Evolutionary conservation across 2,888 invertebrate genomes (phyloP).

Genomic region (Meiosimyza decipiens): DNA sequence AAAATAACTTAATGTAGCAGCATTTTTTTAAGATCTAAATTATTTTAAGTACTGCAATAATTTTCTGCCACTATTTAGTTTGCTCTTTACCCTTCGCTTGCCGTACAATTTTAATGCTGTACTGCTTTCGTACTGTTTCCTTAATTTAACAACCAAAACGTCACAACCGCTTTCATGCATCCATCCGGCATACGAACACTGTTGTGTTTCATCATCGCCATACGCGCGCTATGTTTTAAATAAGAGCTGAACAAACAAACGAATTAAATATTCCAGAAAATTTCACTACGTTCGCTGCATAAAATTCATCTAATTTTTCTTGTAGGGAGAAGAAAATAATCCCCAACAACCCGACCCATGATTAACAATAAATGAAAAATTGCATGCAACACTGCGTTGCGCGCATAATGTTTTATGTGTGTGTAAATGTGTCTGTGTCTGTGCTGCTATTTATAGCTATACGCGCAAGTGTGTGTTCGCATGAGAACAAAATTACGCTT

Average conservation of each 20-base stretch:
- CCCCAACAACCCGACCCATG: slow-evolving; percentile 48
- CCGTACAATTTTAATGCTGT: no score
- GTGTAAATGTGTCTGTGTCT: no score
- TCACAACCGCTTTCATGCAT: slow-evolving; percentile 7
- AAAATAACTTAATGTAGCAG: no score
- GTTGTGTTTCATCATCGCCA: not conserved
- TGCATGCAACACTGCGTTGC: slow-evolving; percentile 22
- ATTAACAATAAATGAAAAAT: slow-evolving; percentile 50
- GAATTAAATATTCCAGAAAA: slow-evolving; percentile 29
- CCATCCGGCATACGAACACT: no score
- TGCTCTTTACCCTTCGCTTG: no score
- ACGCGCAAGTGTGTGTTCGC: slow-evolving; percentile 6
- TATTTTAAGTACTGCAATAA: no score
- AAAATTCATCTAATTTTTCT: slow-evolving; percentile 56
- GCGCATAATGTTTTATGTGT: no score
- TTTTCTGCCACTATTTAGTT: no score
- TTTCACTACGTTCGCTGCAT: slow-evolving; percentile 36
- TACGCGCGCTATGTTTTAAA: not conserved
- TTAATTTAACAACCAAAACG: slow-evolving; percentile 20
- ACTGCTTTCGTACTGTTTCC: no score
- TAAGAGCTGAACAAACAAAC: slow-evolving; percentile 15
- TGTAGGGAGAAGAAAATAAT: slow-evolving; percentile 48
- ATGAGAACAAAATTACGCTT: no score
- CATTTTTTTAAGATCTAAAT: no score
- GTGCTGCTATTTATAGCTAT: no score